phyloP scores from a whole-genome alignment of 2,888 invertebrate genomes.

The Drosophila barbarae region DNA sequence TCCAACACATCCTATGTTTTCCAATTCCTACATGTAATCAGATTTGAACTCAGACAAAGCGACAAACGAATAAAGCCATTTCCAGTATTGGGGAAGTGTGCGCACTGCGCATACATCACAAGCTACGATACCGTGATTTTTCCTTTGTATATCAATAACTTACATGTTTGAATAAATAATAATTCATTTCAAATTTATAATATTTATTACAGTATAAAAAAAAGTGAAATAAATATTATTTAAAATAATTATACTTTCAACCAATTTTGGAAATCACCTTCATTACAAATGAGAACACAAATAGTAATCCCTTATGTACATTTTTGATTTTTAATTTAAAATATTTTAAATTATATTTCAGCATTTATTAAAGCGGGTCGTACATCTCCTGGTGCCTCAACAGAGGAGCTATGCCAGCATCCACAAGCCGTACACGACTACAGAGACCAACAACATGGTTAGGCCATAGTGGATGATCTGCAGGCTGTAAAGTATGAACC shows the following conservation, averaged over 20 bases:
- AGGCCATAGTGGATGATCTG: conserved; percentile 1
- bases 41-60: conserved; percentile 9
- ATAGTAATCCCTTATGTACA: no score
- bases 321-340: neutral
- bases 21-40: conserved; percentile 31
- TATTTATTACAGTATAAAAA: no score
- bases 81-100: neutral
- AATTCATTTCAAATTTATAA: neutral
- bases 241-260: no score
- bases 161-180: neutral
- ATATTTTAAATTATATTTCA: neutral
- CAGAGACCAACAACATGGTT: neutral
- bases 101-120: no score
- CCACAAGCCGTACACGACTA: neutral
- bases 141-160: neutral
- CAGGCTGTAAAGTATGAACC: neutral
- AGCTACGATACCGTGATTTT: no score
- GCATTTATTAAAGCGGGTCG: neutral
- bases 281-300: no score
- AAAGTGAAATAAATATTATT: no score
- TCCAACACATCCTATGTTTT: conserved; percentile 48
- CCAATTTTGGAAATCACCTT: no score
- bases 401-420: neutral
- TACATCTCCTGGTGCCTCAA: neutral
- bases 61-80: neutral